These are phyloP conservation scores for Helicoverpa armigera DNA, from an alignment of 1,140 invertebrate genomes.

Conservation along the genomic window DNA sequence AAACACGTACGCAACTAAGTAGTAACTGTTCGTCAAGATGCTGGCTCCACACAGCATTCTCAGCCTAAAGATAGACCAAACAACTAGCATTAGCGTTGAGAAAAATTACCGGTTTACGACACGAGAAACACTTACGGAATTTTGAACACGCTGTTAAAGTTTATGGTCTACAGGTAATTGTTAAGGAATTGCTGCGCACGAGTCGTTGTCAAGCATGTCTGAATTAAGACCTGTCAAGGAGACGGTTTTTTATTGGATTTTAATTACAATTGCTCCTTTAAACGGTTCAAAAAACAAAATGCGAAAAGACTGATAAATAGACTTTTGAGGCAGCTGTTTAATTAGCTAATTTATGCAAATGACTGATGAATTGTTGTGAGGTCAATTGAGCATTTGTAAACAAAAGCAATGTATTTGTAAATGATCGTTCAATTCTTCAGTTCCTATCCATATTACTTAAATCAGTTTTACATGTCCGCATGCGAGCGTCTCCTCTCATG, in stretches of 20 bases:
- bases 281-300: background rate
- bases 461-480: too few species aligned
- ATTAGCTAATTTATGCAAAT: background rate
- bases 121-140: background rate
- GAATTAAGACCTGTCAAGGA: background rate
- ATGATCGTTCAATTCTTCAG: too few species aligned
- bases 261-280: background rate
- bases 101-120: slow-evolving; percentile 40
- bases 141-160: slow-evolving; percentile 18
- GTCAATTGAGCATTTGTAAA: too few species aligned
- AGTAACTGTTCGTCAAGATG: slow-evolving; percentile 26
- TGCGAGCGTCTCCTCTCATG: too few species aligned
- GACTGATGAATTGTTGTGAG: too few species aligned
- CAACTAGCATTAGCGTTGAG: slow-evolving; percentile 33
- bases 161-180: slow-evolving; percentile 14
- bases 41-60: slow-evolving; percentile 23
- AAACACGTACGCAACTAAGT: slow-evolving; percentile 1
- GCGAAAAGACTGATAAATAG: background rate
- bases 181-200: background rate
- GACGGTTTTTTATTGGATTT: background rate
- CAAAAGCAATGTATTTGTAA: too few species aligned
- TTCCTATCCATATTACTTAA: too few species aligned
- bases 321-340: background rate
- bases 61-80: slow-evolving; percentile 43
- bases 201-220: background rate